Conservation (phyloP, 2,113 vertebrate species). For the Petrocephalus microphthalmus region DNA sequence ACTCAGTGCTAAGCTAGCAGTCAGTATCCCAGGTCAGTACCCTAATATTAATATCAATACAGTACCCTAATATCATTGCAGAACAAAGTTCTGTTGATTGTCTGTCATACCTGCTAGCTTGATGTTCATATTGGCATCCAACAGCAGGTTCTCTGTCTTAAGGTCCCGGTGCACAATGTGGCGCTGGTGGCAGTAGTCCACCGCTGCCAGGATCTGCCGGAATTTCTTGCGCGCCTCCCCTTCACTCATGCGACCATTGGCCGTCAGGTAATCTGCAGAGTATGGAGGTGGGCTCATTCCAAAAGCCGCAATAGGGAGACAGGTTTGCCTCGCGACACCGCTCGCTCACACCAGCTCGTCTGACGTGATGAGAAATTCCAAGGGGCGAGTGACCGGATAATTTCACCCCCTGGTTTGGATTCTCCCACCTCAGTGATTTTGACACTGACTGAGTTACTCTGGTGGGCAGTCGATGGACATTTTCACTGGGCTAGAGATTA, state of each 20-base stretch:
- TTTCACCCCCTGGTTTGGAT: neutral
- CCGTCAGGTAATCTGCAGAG: slow-evolving; percentile 80
- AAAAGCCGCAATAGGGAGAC: neutral
- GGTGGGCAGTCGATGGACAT: neutral
- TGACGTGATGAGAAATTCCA: neutral
- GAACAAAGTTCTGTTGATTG: neutral
- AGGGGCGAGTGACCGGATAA: neutral
- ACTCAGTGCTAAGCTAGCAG: neutral
- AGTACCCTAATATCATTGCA: neutral
- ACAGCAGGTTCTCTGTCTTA: slow-evolving; percentile 90
- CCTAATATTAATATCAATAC: neutral
- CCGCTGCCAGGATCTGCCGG: slow-evolving; percentile 90
- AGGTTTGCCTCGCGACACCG: neutral
- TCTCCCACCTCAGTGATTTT: neutral
- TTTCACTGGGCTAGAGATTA: neutral
- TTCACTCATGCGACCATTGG: slow-evolving; percentile 84
- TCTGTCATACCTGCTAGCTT: slow-evolving; percentile 77
- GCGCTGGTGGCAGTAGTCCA: slow-evolving; percentile 89
- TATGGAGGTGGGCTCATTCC: neutral
- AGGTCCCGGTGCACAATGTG: slow-evolving; percentile 96
- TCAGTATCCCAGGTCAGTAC: neutral
- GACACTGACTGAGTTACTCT: neutral
- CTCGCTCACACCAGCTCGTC: neutral
- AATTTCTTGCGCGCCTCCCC: slow-evolving; percentile 82
- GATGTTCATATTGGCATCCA: slow-evolving; percentile 91